phyloP scores from a whole-genome alignment of 2,797 vertebrate species.

The Sarcoramphus papa region DNA sequence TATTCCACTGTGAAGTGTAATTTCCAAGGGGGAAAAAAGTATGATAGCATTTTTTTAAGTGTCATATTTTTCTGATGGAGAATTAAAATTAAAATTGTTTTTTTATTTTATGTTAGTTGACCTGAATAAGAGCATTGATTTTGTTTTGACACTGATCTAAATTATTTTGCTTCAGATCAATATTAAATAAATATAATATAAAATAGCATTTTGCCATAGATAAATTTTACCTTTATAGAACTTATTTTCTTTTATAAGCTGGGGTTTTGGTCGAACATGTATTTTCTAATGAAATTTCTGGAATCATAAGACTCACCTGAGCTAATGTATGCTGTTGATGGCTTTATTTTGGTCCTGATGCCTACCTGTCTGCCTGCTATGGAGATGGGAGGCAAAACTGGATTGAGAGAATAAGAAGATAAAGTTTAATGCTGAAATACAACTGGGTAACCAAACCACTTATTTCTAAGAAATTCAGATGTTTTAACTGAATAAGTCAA shows the following conservation, averaged over 20 bases:
- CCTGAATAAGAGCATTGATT: conserved; percentile 41
- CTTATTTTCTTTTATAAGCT: neutral
- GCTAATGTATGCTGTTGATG: neutral
- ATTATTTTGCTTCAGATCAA: conserved; percentile 45
- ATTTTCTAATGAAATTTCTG: neutral
- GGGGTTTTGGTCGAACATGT: neutral
- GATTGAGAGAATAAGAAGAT: neutral
- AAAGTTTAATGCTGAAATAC: neutral
- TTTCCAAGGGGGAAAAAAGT: neutral
- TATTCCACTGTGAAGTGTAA: neutral
- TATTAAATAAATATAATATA: conserved; percentile 32
- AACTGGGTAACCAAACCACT: neutral
- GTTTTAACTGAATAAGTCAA: neutral
- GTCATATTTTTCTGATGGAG: neutral
- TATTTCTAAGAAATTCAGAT: neutral
- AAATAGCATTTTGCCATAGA: neutral
- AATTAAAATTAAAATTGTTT: conserved; percentile 23
- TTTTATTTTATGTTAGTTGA: conserved; percentile 43
- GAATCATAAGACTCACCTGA: neutral
- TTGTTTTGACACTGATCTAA: conserved; percentile 45
- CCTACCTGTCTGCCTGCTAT: neutral
- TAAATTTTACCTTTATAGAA: neutral
- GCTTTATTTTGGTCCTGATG: neutral
- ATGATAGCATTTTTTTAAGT: neutral
- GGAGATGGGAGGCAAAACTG: neutral